Conservation (phyloP, 2,797 vertebrate species). For the Telmatherina bonti region DNA sequence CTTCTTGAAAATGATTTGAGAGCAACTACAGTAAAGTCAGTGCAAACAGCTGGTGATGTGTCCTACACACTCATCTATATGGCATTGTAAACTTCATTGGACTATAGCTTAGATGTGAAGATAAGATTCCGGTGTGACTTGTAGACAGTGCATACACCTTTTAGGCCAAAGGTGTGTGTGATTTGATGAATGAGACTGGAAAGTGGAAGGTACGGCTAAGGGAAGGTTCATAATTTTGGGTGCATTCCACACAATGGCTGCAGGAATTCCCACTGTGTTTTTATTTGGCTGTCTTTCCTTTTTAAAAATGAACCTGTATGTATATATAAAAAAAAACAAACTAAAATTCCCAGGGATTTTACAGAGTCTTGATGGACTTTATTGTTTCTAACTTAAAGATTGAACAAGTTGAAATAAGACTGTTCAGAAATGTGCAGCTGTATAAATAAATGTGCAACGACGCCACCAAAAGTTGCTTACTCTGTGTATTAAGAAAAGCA, state of each 20-base stretch:
- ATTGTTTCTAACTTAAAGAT: too few relatives aligned
- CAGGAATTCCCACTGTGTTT: neutral
- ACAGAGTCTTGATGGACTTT: neutral
- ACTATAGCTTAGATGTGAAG: neutral
- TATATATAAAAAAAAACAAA: neutral
- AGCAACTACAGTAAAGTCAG: too few relatives aligned
- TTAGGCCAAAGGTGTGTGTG: slow-evolving; percentile 4
- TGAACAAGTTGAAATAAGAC: neutral
- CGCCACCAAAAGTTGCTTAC: too few relatives aligned
- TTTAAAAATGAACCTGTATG: neutral
- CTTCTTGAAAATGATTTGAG: too few relatives aligned
- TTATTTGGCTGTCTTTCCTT: neutral
- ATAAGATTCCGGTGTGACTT: slow-evolving; percentile 4
- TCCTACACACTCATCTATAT: neutral
- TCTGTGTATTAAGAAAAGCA: too few relatives aligned
- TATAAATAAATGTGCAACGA: neutral
- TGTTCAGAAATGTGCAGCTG: neutral
- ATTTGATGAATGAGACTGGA: neutral
- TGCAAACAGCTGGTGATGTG: neutral
- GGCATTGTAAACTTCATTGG: neutral
- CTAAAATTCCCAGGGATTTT: neutral
- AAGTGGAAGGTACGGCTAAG: neutral
- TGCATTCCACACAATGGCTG: neutral
- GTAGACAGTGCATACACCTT: neutral
- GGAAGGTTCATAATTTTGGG: neutral